Evolutionary conservation across 2,888 invertebrate species (phyloP), one percentile per base, ranked within the genome.

Genomic region (Hypsopygia costalis): DNA sequence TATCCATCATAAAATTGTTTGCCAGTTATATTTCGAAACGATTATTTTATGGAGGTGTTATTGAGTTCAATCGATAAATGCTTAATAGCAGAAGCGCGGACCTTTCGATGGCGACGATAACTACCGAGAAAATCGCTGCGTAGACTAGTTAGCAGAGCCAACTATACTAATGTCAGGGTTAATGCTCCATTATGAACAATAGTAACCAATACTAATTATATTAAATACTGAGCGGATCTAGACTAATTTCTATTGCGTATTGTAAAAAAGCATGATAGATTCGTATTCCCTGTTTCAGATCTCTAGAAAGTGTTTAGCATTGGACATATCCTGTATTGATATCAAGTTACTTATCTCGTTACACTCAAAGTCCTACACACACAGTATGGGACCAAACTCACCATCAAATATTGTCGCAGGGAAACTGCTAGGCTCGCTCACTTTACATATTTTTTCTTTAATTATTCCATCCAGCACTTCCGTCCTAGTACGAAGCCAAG

Each of bases 361-460:
- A n/a, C n/a, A n/a, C n/a, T n/a, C n/a, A n/a, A n/a, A n/a, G n/a
- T n/a, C n/a, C n/a, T n/a, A n/a, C n/a, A n/a, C n/a, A n/a, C n/a
- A n/a, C n/a, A n/a, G n/a, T n/a, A n/a, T 16, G 16, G 3, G 16
- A 16, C 27, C 27, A 5, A 4, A 49, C 62, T 63, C 32, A 88
- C 90, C 85, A 36, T 69, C 69, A 44, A 90, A 81, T 9, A 79
- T 48, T 37, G 89, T 77, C 0, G 69, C 58, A 0, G 93, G 93
- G 53, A 93, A 93, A 51, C 92, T 92, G 5, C 86, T 65, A 0
- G 92, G 91, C 43, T 76, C 66, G 6, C 58, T 55, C 0, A 42
- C 16, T 1, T 59, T 12, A 34, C 80, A 78, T 0, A 51, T 51
- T 0, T 66, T 43, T 40, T 80, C 73, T 0, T 52, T 52, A 0